Base-by-base conservation (phyloP, 1,140 invertebrate species). In the Hylaeus volcanicus region DNA sequence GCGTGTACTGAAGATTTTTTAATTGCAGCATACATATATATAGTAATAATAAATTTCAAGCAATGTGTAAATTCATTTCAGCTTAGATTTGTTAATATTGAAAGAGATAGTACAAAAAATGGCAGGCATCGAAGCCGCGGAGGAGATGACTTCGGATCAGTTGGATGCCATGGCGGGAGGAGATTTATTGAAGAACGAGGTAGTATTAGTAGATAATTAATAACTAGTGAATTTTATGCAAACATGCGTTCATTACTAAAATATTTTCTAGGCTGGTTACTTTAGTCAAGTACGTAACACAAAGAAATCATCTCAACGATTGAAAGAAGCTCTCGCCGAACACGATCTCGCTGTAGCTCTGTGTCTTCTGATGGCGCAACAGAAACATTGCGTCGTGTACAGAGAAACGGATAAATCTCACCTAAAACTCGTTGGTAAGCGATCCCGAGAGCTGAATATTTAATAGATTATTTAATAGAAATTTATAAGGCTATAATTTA, bases 41-140 rank as follows among this genome's bases (percentile, higher is more conserved):
- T 74, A 74, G 8, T 48, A 2, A 48, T 48, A 8, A 48, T 48
- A 48, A 48, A 48, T 6, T 48, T 48, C 45, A 48, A 8, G 8
- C 45, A 48, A 48, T 48, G 45, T 48, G 8, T 48, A 48, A 48
- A 48, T 43, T 86, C 85, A 89, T 89, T 95, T 74, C 92, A 98
- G 98, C 93, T 95, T 98, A 92, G 98, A 99, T 94, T 94, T 99
- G 81, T 94, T 99, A 41, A 97, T 99, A 86, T 93, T 99, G 64
- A 98, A 99, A 93, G 99, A 99, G 94, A 98, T 99, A 86, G 97
- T 99, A 74, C 98, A 99, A 93, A 99, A 99, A 95, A 99, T 99
- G 98, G 97, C 98, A 14, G 99, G 99, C 2, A 98, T 99, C 81
- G 99, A 99, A 94, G 96, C 98, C 5, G 96, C 97, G 8, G 98